Percentiles rank a stretch among this genome's conserved stretches.
Conservation (phyloP, 2,797 vertebrate species). For the Luscinia megarhynchos region DNA sequence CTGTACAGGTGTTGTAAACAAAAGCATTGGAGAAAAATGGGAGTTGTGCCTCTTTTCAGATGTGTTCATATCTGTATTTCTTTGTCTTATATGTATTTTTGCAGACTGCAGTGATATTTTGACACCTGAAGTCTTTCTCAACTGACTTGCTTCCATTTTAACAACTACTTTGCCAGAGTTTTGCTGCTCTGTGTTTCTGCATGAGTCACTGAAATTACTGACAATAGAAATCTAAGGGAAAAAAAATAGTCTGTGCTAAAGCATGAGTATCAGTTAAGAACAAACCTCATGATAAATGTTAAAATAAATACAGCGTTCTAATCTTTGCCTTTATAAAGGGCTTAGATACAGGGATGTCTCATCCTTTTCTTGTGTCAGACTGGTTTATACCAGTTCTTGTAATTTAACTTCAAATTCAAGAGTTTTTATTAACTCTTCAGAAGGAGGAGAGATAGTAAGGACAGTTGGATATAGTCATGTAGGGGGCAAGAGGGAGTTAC, state of each 20-base stretch:
- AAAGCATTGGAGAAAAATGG: background rate
- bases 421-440: background rate
- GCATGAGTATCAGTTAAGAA: background rate
- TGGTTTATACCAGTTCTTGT: background rate
- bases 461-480: background rate
- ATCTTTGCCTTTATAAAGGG: background rate
- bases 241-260: background rate
- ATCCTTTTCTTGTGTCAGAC: background rate
- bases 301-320: background rate
- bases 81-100: background rate
- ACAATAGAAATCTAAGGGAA: background rate
- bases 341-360: background rate
- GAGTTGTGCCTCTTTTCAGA: background rate
- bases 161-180: background rate
- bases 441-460: background rate
- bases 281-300: background rate
- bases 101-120: background rate
- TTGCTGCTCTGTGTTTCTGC: background rate
- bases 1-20: background rate
- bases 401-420: background rate
- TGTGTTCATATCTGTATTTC: background rate
- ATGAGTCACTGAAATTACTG: background rate
- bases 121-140: background rate
- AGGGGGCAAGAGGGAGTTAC: background rate
- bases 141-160: background rate